Conservation (phyloP, 2,888 invertebrate species). For the Tinea trinotella region DNA sequence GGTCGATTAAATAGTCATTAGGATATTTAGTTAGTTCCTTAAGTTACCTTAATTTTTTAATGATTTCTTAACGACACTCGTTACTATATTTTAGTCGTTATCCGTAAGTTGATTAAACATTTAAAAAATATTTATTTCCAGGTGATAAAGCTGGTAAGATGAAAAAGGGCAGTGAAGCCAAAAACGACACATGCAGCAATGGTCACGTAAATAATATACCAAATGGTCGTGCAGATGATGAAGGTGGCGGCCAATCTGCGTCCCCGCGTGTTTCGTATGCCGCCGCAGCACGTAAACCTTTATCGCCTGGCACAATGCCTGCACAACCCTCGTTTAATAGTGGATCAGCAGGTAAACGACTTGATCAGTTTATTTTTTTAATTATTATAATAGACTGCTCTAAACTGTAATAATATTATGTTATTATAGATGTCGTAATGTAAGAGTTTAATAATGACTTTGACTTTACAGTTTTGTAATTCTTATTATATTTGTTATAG, state of each 20-base stretch:
- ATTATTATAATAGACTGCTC: not conserved
- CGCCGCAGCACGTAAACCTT: slow-evolving; percentile 52
- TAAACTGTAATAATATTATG: no score
- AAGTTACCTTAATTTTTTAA: not conserved
- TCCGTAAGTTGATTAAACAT: not conserved
- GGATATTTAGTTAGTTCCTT: not conserved
- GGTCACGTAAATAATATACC: slow-evolving; percentile 51
- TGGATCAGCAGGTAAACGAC: not conserved
- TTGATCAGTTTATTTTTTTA: not conserved
- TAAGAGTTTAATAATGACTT: no score
- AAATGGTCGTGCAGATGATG: slow-evolving; percentile 61
- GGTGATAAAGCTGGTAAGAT: slow-evolving; percentile 15
- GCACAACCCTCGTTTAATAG: not conserved
- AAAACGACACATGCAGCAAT: slow-evolving; percentile 46
- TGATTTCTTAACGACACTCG: not conserved
- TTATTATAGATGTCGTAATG: no score
- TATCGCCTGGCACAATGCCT: not conserved
- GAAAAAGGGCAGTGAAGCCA: slow-evolving; percentile 43
- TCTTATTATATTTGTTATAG: slow-evolving; percentile 33
- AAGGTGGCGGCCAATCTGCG: slow-evolving; percentile 30
- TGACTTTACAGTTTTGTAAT: slow-evolving; percentile 13
- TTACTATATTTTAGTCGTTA: not conserved
- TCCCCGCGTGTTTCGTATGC: slow-evolving; percentile 51
- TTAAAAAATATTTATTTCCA: not conserved
- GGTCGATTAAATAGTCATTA: not conserved